Evolutionary conservation across 2,888 invertebrate species (phyloP), one percentile per base, ranked within the genome.

Genomic region (Pterostichus niger): DNA sequence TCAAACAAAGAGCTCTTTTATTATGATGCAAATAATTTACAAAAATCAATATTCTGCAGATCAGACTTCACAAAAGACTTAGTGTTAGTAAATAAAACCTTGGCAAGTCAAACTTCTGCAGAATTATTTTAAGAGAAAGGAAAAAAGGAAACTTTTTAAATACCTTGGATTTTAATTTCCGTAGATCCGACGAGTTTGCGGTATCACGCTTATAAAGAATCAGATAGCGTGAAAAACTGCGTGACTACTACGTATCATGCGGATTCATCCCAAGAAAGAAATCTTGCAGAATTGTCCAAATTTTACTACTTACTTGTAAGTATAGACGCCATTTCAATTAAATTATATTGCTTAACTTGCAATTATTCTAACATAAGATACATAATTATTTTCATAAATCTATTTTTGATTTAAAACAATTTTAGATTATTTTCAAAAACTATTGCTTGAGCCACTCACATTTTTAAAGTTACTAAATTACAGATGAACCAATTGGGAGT

Each of bases 161-260:
- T 56, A 61, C 46, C 44, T 40, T 9, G 61, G 31, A 79, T 79
- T 79, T 79, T 79, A 61, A 79, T 79, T 79, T 79, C 79, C 79
- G 79, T 59, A 9, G 56, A 78, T 40, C 10, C 59, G 7, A 24
- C 17, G 59, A 17, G 15, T 9, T 7, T 79, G 44, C 56, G 64
- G 44, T 13, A 24, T 79, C 59, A 52, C 10, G 61, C 24, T 61
- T 59, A 40, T 61, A 79, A 79, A 61, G 61, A 79, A 79, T 79
- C 79, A 79, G 79, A 79, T 79, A 59, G 78, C 78, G 78, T 78
- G 78, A 78, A 78, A 73, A 44, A 11, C 35, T 10, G 24, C 24
- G 24, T 24, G 54, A 54, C 40, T 6, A 9, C 9, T 40, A 9
- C 9, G 6, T 40, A 9, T 6, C 40, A 1, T 40, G 40, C 40